phyloP scores from a whole-genome alignment of 2,113 vertebrate genomes.

The Silurus glanis region DNA sequence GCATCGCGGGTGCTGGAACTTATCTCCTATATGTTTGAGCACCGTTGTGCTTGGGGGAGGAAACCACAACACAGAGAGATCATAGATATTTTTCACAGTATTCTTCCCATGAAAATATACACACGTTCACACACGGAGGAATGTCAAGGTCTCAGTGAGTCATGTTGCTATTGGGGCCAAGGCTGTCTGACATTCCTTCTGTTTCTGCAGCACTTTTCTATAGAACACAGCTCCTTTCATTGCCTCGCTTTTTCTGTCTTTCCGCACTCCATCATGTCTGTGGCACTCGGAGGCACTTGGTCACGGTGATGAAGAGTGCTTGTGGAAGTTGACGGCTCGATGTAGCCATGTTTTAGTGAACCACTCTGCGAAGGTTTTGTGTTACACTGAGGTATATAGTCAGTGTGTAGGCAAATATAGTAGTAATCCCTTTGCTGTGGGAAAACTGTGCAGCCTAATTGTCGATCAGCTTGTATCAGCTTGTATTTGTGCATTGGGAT shows the following conservation, averaged over 20 bases:
- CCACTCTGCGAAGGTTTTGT: not conserved
- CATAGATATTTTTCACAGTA: slow-evolving; percentile 8
- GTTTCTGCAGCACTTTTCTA: slow-evolving; percentile 16
- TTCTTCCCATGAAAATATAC: not conserved
- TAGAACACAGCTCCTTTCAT: slow-evolving; percentile 5
- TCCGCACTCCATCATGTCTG: not conserved
- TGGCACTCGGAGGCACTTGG: not conserved
- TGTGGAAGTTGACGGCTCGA: not conserved
- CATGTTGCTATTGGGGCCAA: slow-evolving; percentile 29
- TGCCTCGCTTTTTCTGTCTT: not conserved
- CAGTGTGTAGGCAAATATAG: not conserved
- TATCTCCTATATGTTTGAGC: not conserved
- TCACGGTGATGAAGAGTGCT: not conserved
- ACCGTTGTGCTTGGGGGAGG: not conserved
- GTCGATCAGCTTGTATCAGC: not conserved
- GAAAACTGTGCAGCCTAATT: not conserved
- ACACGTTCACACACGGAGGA: not conserved
- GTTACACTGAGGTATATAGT: not conserved
- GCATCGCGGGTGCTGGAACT: not conserved
- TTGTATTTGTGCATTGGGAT: not conserved
- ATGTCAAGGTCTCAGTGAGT: slow-evolving; percentile 22
- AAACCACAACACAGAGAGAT: slow-evolving; percentile 12
- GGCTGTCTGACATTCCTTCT: slow-evolving; percentile 24
- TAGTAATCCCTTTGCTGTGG: not conserved
- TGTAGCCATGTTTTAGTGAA: not conserved